A percentile compares a stretch with the other conserved stretches of the same genome.
phyloP scores from a whole-genome alignment of 1,140 invertebrate genomes.

The Archivesica marissinica region DNA sequence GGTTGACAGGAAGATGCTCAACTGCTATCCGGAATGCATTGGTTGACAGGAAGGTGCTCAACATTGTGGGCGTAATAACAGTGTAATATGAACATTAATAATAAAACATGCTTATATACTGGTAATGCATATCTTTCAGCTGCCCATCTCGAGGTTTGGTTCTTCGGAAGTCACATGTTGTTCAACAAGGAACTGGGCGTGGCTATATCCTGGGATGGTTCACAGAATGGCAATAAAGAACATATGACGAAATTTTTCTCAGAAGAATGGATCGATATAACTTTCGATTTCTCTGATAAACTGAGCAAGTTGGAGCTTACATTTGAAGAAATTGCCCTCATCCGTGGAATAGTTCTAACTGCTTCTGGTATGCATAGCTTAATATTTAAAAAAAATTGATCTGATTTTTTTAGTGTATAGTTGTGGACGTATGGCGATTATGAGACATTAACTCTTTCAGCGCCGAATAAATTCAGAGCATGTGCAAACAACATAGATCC shows the following conservation, averaged over 20 bases:
- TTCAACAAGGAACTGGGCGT: slow-evolving; percentile 51
- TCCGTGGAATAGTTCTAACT: slow-evolving; percentile 31
- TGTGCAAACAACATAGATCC: too few species aligned
- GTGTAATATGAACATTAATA: background rate
- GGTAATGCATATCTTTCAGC: slow-evolving; percentile 22
- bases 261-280: slow-evolving; percentile 21
- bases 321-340: slow-evolving; percentile 43
- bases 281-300: slow-evolving; percentile 38
- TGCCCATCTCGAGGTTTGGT: slow-evolving; percentile 41
- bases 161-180: slow-evolving; percentile 33
- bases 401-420: too few species aligned
- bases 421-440: too few species aligned
- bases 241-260: slow-evolving; percentile 38
- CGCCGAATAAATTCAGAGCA: too few species aligned
- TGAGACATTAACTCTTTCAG: too few species aligned
- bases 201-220: background rate
- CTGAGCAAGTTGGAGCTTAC: slow-evolving; percentile 17
- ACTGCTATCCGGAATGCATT: too few species aligned
- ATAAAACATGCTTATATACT: background rate
- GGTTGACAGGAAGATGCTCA: too few species aligned
- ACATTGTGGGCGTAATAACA: too few species aligned
- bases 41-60: background rate
- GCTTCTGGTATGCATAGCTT: slow-evolving; percentile 18
- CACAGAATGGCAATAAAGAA: slow-evolving; percentile 18
- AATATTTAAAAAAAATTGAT: too few species aligned